Evolutionary conservation across 2,797 vertebrate species (phyloP).

Genomic region (Danionella dracula): DNA sequence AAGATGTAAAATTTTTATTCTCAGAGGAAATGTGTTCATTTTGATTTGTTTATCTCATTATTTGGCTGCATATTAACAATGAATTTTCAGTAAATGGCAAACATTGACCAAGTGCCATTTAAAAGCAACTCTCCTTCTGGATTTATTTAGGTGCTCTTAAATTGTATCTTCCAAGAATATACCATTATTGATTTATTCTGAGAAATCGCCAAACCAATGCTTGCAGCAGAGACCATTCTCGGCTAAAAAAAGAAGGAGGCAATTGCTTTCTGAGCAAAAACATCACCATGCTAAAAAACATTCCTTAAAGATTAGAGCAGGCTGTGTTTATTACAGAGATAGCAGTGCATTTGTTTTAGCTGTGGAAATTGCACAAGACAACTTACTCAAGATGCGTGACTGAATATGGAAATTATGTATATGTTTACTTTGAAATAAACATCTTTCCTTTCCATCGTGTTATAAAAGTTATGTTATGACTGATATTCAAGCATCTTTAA

Average conservation of each 20-base stretch:
- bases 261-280: background rate
- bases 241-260: no score
- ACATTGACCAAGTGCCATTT: background rate
- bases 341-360: no score
- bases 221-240: background rate
- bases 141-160: background rate
- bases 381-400: no score
- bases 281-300: no score
- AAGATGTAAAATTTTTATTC: background rate
- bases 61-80: background rate
- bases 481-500: no score
- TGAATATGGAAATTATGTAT: no score
- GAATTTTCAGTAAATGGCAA: background rate
- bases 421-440: no score
- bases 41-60: background rate
- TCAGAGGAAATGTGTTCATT: background rate
- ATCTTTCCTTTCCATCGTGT: no score
- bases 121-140: background rate
- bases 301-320: no score
- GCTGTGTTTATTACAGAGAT: no score
- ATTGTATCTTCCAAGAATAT: background rate
- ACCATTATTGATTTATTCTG: constrained; percentile 1
- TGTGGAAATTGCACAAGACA: no score
- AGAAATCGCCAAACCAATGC: background rate
- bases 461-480: no score